phyloP scores from a whole-genome alignment of 2,888 invertebrate species.

The Unio pictorum region DNA sequence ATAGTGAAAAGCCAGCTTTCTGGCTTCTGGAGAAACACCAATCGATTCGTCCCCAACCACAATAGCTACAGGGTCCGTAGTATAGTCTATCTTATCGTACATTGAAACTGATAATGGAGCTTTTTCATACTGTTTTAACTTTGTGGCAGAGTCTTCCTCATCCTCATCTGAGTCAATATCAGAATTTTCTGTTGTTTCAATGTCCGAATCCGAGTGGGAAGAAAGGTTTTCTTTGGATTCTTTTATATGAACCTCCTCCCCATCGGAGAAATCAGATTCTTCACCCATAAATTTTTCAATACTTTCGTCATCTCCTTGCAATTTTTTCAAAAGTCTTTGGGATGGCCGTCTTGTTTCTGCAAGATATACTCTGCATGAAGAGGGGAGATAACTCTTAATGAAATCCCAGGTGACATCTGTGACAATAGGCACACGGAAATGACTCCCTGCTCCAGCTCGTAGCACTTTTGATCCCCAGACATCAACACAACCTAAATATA shows the following conservation, averaged over 20 bases:
- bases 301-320: conserved; percentile 10
- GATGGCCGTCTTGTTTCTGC: conserved; percentile 30
- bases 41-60: conserved; percentile 92
- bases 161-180: conserved; percentile 12
- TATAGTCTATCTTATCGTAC: conserved; percentile 38
- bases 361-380: conserved; percentile 64
- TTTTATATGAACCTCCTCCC: not conserved
- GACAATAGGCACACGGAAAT: conserved; percentile 84
- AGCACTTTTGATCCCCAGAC: conserved; percentile 92
- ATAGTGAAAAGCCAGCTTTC: conserved; percentile 75
- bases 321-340: conserved; percentile 13
- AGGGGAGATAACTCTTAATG: conserved; percentile 73
- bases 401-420: conserved; percentile 80
- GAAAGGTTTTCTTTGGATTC: no score
- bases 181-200: conserved; percentile 2
- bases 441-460: conserved; percentile 87
- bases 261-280: not conserved
- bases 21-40: conserved; percentile 85
- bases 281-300: not conserved
- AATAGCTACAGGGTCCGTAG: conserved; percentile 74
- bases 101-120: conserved; percentile 38
- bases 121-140: conserved; percentile 21
- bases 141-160: conserved; percentile 10
- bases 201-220: not conserved
- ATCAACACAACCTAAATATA: conserved; percentile 82